Base-by-base conservation (phyloP, 2,113 vertebrate genomes). In the Pituophis catenifer region DNA sequence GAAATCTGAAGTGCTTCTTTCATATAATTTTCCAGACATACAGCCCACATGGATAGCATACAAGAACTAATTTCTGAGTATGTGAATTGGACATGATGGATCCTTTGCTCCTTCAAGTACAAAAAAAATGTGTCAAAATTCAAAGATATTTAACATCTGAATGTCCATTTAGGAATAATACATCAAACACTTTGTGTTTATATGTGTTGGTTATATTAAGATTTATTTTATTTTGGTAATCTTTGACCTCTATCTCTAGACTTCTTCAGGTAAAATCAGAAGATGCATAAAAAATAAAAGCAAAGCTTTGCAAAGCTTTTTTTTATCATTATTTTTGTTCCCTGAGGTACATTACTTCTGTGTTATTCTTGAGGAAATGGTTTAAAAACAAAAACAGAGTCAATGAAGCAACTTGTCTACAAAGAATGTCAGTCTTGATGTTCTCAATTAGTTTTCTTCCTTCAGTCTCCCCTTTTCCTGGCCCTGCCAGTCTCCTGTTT, bases 261-360 rank as follows among this genome's bases (percentile, higher is more conserved):
- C 44, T 19, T 33, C 89, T 15, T 91, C 93, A 53, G 85, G 38
- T 86, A 92, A 89, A 8, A 29, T 81, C 90, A 54, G 38, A 91
- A 94, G n/a, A 94, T 12, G 75, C 0, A 11, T 85, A 26, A 13
- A 12, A 62, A 86, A 0, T 0, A 0, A 1, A 89, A 89, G 93
- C 29, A 50, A 21, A 85, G 93, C 93, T 94, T 94, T 95, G 86
- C 92, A 92, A 92, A 95, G 90, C 0, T 94, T 58, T 48, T 94
- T 92, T 58, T 59, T 92, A 59, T 88, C 62, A 70, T 70, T 70
- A 26, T 17, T 70, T 13, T 70, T 70, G 13, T 95, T 94, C 91
- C 90, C 92, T 88, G 29, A 54, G 94, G 85, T 81, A 94, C 93
- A 91, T 90, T 1, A 4, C 87, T 92, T 93, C 54, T 15, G 17